Evolutionary conservation across 2,113 vertebrate genomes (phyloP), one percentile per base, ranked within the genome.

Genomic region (Taxidea taxus): DNA sequence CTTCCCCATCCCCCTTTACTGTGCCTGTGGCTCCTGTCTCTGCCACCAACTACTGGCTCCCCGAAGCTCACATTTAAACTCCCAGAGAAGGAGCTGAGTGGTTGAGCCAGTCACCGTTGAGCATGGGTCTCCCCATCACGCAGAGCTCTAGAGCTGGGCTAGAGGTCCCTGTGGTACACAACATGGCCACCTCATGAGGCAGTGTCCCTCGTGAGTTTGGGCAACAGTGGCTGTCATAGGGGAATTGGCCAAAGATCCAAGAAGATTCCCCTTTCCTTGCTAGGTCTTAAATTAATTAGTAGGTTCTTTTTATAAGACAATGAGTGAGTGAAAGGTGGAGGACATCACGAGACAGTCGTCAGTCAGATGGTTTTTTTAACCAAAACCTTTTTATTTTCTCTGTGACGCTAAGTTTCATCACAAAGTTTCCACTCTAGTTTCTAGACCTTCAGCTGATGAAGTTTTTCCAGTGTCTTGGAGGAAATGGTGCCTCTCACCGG

Each of bases 321-420:
- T 23, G 8, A 58, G n/a, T 4, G 42, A 74, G 31, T 4, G 37
- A 74, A 77, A 62, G 62, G 27, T 47, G 34, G 87, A 90, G 64
- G n/a, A 34, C 62, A 16, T 58, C n/a, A 49, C 7, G 31, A 80
- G 90, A 64, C 37, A 49, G 54, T 80, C n/a, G 20, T 29, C 44
- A 29, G n/a, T 64, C 54, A 83, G 39, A n/a, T 18, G 25, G 37
- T 6, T 74, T 95, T 96, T 90, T 44, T 39, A 77, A 72, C 87
- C 68, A 87, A 91, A 91, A 3, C 47, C 39, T 60, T 72, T 91
- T 82, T 85, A n/a, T 96, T 93, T 91, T 49, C 64, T 78, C 58
- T 21, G 49, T 84, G 68, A 51, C 58, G 27, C 58, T 56, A 91
- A 91, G 44, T 85, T 81, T 77, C 83, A 70, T 96, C 27, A 74